Evolutionary conservation across 2,888 invertebrate genomes (phyloP).

Genomic region (Ptycholaimellus sp.): DNA sequence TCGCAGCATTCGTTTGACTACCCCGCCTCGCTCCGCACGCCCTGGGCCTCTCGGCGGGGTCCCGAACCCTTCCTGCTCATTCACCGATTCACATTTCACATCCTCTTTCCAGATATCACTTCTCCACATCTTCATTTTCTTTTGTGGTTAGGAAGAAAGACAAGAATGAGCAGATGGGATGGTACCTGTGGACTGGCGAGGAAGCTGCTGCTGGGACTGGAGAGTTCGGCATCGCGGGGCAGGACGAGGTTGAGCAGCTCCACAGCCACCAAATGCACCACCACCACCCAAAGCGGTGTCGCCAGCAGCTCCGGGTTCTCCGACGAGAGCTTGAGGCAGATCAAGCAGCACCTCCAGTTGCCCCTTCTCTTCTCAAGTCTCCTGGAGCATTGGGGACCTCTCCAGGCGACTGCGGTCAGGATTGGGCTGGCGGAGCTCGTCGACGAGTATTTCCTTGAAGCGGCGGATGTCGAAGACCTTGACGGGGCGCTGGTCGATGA

Average conservation of each 20-base stretch:
- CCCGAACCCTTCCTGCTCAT: no score
- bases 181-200: no score
- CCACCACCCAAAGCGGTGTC: slow-evolving; percentile 7
- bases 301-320: slow-evolving; percentile 5
- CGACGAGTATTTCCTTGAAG: slow-evolving; percentile 7
- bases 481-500: slow-evolving; percentile 6
- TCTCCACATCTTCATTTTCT: no score
- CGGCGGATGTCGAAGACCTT: slow-evolving; percentile 8
- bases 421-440: slow-evolving; percentile 1
- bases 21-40: no score
- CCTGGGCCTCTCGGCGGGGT: no score
- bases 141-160: no score
- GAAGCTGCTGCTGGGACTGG: slow-evolving; percentile 5
- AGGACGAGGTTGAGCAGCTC: slow-evolving; percentile 8
- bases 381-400: no score
- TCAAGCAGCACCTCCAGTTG: slow-evolving; percentile 8
- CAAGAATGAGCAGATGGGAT: no score
- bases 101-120: no score
- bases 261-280: slow-evolving; percentile 9
- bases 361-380: no score
- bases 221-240: slow-evolving; percentile 5
- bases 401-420: slow-evolving; percentile 6
- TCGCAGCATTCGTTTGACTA: no score
- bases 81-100: no score
- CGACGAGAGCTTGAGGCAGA: slow-evolving; percentile 6